Percentiles rank a stretch among this genome's conserved stretches.
These are phyloP conservation scores for Dunckerocampus dactyliophorus DNA, from an alignment of 2,113 vertebrate species.

Conservation along the genomic window DNA sequence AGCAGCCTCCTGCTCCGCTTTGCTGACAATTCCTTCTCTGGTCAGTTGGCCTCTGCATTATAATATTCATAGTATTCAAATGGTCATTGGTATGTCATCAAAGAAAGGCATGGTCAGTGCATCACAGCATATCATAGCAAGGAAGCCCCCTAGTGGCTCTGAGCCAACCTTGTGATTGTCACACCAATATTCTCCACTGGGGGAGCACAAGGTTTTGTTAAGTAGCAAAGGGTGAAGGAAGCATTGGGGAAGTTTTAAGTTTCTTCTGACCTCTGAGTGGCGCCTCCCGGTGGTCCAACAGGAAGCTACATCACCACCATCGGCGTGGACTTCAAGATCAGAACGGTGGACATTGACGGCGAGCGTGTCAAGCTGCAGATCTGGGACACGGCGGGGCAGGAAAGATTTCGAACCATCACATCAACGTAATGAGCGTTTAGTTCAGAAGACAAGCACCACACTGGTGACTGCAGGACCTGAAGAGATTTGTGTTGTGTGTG, in stretches of 20 bases:
- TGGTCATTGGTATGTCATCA: no score
- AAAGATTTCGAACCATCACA: constrained; percentile 80
- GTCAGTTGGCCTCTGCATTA: constrained; percentile 51
- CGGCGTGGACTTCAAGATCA: constrained; percentile 82
- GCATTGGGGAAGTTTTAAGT: background rate
- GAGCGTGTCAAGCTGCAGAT: constrained; percentile 82
- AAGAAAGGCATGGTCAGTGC: no score
- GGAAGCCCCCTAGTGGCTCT: no score
- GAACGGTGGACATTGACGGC: constrained; percentile 77
- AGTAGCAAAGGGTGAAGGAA: background rate
- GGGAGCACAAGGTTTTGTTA: no score
- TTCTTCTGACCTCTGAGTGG: background rate
- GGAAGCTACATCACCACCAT: constrained; percentile 85
- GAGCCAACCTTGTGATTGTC: no score
- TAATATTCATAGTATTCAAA: no score
- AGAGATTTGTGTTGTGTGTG: background rate
- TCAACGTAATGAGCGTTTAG: constrained; percentile 69
- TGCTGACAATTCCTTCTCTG: constrained; percentile 82
- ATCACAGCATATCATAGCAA: no score
- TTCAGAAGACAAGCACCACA: no score
- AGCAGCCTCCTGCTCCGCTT: constrained; percentile 82
- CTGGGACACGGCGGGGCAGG: constrained; percentile 83
- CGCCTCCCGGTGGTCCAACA: constrained; percentile 24
- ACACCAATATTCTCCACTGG: no score
- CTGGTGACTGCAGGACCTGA: background rate